phyloP scores from a whole-genome alignment of 2,113 vertebrate species.

The Notarius lentiginosus region DNA sequence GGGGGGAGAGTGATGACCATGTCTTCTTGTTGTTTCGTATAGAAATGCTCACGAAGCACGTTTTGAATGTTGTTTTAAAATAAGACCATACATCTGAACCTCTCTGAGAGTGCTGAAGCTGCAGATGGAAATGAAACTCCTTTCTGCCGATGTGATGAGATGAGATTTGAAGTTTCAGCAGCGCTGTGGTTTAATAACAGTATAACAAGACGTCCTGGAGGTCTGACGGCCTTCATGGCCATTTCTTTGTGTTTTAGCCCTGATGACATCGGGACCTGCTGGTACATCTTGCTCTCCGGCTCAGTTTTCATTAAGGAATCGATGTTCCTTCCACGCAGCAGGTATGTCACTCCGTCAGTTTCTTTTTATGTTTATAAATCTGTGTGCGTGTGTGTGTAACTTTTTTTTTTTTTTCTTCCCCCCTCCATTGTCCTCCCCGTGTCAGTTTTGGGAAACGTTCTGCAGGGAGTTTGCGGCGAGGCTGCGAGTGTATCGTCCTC shows the following conservation, averaged over 20 bases:
- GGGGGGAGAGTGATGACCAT: too few species aligned
- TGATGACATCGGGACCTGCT: slow-evolving; percentile 86
- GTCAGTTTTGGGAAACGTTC: slow-evolving; percentile 64
- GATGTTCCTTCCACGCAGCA: slow-evolving; percentile 91
- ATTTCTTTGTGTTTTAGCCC: slow-evolving; percentile 59
- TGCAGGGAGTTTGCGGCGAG: slow-evolving; percentile 53
- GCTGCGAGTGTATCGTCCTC: slow-evolving; percentile 56
- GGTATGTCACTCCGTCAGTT: slow-evolving; percentile 44
- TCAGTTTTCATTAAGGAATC: slow-evolving; percentile 91
- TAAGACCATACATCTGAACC: background rate
- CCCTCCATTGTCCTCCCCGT: background rate
- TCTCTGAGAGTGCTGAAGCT: background rate
- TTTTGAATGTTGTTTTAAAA: background rate
- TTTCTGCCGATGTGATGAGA: too few species aligned
- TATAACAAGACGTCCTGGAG: background rate
- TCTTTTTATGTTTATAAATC: too few species aligned
- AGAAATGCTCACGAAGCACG: background rate
- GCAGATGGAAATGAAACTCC: background rate
- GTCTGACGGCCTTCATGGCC: background rate
- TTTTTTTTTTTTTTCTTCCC: background rate
- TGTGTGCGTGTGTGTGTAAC: background rate
- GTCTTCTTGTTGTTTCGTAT: background rate
- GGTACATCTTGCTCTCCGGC: slow-evolving; percentile 88
- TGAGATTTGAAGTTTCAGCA: background rate
- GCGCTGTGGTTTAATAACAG: background rate